Percentiles rank a stretch among this genome's conserved stretches.
These are phyloP conservation scores for Hylaeus anthracinus DNA, from an alignment of 1,140 invertebrate genomes.

Conservation along the genomic window DNA sequence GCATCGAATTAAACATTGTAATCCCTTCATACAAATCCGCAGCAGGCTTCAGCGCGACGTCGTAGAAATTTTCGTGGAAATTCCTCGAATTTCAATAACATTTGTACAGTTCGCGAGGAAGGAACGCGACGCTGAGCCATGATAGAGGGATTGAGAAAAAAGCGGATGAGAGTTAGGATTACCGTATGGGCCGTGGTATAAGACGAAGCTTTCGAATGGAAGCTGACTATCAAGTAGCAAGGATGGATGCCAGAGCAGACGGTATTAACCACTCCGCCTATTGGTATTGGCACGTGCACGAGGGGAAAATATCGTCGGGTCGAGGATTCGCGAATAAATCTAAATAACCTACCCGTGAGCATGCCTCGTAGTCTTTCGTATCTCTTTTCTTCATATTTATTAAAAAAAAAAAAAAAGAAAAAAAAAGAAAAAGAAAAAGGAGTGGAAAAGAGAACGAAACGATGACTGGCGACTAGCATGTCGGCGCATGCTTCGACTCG, in stretches of 20 bases:
- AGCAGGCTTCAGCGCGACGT: too few relatives aligned
- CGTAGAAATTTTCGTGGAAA: background rate
- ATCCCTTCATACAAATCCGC: too few relatives aligned
- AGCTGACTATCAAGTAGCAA: slow-evolving; percentile 64
- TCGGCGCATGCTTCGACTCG: background rate
- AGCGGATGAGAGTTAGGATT: slow-evolving; percentile 48
- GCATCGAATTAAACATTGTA: too few relatives aligned
- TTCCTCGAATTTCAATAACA: slow-evolving; percentile 16
- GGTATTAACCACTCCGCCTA: slow-evolving; percentile 60
- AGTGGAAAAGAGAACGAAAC: too few relatives aligned
- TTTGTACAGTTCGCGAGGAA: background rate
- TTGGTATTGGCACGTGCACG: slow-evolving; percentile 63
- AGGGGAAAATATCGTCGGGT: slow-evolving; percentile 45
- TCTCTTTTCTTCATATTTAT: slow-evolving; percentile 53
- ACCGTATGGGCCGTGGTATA: slow-evolving; percentile 57
- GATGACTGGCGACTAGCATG: background rate
- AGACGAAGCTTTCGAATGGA: slow-evolving; percentile 60
- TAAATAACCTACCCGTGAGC: slow-evolving; percentile 60
- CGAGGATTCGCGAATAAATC: slow-evolving; percentile 65
- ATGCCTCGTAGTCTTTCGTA: slow-evolving; percentile 52
- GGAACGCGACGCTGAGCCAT: background rate
- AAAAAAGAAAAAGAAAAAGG: background rate
- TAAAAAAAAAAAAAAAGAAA: slow-evolving; percentile 13
- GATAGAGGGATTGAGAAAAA: slow-evolving; percentile 26
- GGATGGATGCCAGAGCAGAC: slow-evolving; percentile 61